These are phyloP conservation scores for Callyntrura sp. DNA, from an alignment of 2,888 invertebrate genomes.

Conservation along the genomic window DNA sequence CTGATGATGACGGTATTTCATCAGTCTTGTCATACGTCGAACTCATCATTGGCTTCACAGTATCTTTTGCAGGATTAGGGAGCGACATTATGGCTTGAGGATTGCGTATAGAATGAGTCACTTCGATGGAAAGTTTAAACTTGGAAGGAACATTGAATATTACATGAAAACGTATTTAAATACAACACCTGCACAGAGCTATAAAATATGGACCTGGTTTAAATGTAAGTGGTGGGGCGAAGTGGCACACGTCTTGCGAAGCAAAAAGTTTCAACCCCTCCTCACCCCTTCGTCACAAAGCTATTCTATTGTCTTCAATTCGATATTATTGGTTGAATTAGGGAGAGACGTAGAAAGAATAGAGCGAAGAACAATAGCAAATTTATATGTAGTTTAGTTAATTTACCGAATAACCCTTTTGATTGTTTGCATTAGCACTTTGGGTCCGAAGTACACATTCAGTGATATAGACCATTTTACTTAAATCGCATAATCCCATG, in stretches of 20 bases:
- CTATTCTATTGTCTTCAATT: background rate
- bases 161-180: conserved; percentile 20
- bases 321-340: background rate
- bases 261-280: background rate
- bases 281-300: background rate
- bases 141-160: background rate
- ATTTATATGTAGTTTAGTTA: background rate
- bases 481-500: too few species aligned
- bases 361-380: background rate
- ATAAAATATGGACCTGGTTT: conserved; percentile 1
- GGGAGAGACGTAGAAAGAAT: conserved; percentile 1
- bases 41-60: background rate
- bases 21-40: conserved; percentile 12
- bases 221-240: background rate
- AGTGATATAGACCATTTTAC: too few species aligned
- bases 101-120: conserved; percentile 3
- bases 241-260: background rate
- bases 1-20: background rate
- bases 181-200: conserved; percentile 4
- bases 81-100: background rate
- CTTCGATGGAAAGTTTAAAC: background rate
- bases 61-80: conserved; percentile 15
- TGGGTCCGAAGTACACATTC: too few species aligned
- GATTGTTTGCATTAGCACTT: too few species aligned
- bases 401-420: too few species aligned